A percentile compares a stretch with the other conserved stretches of the same genome.
These are phyloP conservation scores for Tachysurus fulvidraco DNA, from an alignment of 2,113 vertebrate species.

Conservation along the genomic window DNA sequence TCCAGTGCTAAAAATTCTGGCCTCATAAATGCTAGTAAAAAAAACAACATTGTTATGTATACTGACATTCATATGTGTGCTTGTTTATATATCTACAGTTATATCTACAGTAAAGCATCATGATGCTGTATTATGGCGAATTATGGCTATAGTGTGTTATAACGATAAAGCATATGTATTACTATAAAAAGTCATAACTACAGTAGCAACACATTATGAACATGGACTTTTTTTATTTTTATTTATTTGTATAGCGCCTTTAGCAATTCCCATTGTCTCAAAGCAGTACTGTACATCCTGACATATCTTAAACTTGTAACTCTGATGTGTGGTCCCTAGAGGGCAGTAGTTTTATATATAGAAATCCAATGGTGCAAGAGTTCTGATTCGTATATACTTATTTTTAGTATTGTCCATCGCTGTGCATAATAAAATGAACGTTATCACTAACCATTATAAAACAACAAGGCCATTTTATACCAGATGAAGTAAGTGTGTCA, in stretches of 20 bases:
- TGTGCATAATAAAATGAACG: no score
- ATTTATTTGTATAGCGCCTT: no score
- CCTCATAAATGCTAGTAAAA: background rate
- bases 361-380: background rate
- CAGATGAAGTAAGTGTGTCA: no score
- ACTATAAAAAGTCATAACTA: background rate
- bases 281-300: background rate
- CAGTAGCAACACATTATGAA: background rate
- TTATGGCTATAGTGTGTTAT: background rate
- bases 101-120: background rate
- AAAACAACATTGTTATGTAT: background rate
- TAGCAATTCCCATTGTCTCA: no score
- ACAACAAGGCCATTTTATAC: no score
- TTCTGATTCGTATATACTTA: no score
- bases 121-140: no score
- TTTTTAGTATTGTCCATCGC: no score
- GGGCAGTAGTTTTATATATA: conserved; percentile 9
- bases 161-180: background rate
- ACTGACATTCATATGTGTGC: background rate
- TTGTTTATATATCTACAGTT: background rate
- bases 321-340: conserved; percentile 20
- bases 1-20: background rate
- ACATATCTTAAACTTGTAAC: background rate
- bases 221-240: background rate
- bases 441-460: no score